Conservation (phyloP, 2,888 invertebrate genomes). For the Andrena marginata region DNA sequence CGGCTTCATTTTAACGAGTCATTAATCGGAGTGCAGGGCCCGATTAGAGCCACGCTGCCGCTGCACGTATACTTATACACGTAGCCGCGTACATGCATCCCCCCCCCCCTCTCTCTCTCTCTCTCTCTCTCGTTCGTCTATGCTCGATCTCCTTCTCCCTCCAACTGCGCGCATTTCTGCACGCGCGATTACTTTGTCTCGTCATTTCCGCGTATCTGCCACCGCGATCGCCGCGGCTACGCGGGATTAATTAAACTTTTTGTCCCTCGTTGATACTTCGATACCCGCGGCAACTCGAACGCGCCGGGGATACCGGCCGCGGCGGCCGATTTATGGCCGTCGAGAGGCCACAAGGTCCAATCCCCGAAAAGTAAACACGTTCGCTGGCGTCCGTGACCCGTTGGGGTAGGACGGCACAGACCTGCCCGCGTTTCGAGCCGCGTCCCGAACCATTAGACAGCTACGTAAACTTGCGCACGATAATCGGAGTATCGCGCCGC, state of each 20-base stretch:
- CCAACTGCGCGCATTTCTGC: not conserved
- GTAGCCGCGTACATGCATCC: not conserved
- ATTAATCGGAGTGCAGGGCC: conserved; percentile 66
- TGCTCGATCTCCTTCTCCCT: not conserved
- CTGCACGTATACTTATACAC: conserved; percentile 25
- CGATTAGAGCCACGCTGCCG: conserved; percentile 50
- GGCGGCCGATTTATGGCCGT: too few species aligned
- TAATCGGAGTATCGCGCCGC: too few species aligned
- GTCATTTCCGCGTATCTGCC: conserved; percentile 3
- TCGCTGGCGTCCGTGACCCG: not conserved
- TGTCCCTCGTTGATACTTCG: not conserved
- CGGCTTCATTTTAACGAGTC: conserved; percentile 69
- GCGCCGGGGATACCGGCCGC: too few species aligned
- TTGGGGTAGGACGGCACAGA: not conserved
- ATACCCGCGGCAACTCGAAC: too few species aligned
- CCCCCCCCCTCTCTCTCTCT: not conserved
- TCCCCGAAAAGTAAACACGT: not conserved
- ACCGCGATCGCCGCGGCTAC: not conserved
- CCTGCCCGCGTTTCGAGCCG: too few species aligned
- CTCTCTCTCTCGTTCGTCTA: not conserved
- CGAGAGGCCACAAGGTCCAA: not conserved
- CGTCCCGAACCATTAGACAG: too few species aligned
- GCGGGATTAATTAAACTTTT: not conserved
- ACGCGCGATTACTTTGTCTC: conserved; percentile 3
- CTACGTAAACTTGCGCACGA: too few species aligned